Percentiles rank a stretch among this genome's conserved stretches.
Conservation (phyloP, 1,140 invertebrate genomes). For the Rhynchophorus ferrugineus region DNA sequence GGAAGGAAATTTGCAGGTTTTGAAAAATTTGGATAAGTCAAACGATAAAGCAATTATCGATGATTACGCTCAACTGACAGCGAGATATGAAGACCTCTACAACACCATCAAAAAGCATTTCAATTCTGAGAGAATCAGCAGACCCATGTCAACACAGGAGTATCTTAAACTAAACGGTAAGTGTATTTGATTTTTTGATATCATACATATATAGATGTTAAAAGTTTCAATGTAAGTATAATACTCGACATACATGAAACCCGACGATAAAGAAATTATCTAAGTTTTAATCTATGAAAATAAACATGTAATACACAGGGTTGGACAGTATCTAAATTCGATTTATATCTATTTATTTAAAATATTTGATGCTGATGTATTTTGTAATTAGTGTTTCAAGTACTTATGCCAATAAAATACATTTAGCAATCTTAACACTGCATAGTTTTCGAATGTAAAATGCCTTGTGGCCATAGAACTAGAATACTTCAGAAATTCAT, state of each 20-base stretch:
- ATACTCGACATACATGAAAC: background rate
- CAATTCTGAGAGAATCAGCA: background rate
- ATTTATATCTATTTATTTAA: background rate
- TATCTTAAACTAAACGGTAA: background rate
- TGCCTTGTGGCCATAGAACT: no score
- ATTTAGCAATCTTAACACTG: no score
- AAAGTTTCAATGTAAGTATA: background rate
- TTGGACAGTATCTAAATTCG: no score
- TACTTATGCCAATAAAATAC: no score
- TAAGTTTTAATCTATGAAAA: background rate
- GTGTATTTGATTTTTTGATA: background rate
- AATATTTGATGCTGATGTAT: background rate
- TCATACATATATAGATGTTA: background rate
- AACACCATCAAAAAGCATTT: background rate
- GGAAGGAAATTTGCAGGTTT: conserved; percentile 9
- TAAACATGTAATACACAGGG: background rate
- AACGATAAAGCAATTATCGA: background rate
- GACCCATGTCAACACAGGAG: background rate
- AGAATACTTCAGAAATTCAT: no score
- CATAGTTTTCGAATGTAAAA: no score
- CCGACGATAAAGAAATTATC: background rate
- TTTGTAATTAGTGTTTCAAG: no score
- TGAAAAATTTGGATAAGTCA: conserved; percentile 12
- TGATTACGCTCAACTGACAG: background rate
- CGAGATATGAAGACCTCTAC: background rate